Evolutionary conservation across 2,797 vertebrate species (phyloP), one percentile per base, ranked within the genome.

Genomic region (Hypotaenidia philippensis): DNA sequence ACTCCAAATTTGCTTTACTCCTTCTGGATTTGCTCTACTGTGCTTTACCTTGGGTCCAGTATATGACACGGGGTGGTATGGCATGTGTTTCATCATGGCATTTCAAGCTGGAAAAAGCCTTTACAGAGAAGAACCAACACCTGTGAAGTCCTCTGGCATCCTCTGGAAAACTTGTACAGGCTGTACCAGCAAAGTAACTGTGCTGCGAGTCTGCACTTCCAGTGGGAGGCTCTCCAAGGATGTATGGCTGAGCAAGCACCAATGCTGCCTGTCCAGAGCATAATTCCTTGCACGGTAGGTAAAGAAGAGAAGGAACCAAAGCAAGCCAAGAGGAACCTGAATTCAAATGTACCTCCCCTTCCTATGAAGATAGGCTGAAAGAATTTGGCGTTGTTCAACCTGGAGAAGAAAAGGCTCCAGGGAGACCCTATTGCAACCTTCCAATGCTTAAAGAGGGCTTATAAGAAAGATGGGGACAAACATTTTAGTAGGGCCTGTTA

Each of bases 11-110:
- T 74, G 53, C 69, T 26, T 5, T 21, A 21, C 27, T 52, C 45
- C 8, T 11, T 86, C 52, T 5, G 3, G 27, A 55, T 93, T 90
- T 93, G 31, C 53, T 83, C 85, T 41, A 1, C 3, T 1, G 55
- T 66, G n/a, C 55, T 87, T 89, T 89, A 75, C 32, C 52, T 79
- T 55, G 40, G 8, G 31, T 55, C 41, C 13, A 1, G 4, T 60
- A 4, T 45, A 22, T 45, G 23, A 55, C 32, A 41, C 80, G 68
- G 26, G 6, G 15, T 45, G 59, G 32, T 32, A 80, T n/a, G 25
- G 45, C 5, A 2, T 10, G 11, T 45, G 36, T 31, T 93, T 68
- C 0, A 0, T 41, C 57, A 32, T 7, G 38, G 38, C 34, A 23
- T 57, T 78, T 79, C 32, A 49, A 36, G 20, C 60, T 32, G 22